Percentiles rank a stretch among this genome's conserved stretches.
Conservation (phyloP, 2,888 invertebrate species). For the Sminthurides aquaticus region DNA sequence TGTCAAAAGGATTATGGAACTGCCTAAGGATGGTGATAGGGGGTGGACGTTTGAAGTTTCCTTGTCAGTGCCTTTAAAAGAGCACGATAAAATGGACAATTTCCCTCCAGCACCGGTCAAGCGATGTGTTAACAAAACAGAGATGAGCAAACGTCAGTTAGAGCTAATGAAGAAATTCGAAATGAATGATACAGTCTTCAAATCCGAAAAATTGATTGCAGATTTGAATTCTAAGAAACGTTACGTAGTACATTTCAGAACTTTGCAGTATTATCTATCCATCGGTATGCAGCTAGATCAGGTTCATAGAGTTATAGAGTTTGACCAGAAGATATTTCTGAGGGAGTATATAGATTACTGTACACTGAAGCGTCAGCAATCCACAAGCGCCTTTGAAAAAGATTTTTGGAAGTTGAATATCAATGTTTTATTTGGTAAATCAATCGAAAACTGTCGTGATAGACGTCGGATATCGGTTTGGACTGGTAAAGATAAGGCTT, state of each 20-base stretch:
- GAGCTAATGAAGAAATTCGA: not conserved
- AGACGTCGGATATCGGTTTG: not conserved
- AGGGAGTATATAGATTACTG: conserved; percentile 42
- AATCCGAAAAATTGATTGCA: not conserved
- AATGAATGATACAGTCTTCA: not conserved
- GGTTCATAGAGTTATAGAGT: conserved; percentile 41
- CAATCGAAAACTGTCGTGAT: not conserved
- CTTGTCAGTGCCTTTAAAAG: not conserved
- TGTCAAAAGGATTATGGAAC: not conserved
- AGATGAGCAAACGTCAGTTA: not conserved
- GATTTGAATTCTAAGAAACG: conserved; percentile 38
- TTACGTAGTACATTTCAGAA: conserved; percentile 41
- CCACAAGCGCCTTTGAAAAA: conserved; percentile 44
- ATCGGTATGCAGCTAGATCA: conserved; percentile 38
- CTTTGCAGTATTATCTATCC: conserved; percentile 33
- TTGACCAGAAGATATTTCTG: conserved; percentile 40
- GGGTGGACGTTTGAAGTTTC: not conserved
- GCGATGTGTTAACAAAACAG: not conserved
- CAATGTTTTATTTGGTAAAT: conserved; percentile 26
- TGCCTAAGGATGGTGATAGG: not conserved
- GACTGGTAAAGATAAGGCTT: not conserved
- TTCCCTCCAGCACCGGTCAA: not conserved
- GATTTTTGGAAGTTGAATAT: conserved; percentile 45
- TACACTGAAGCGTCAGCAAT: conserved; percentile 38
- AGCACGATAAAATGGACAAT: not conserved